Evolutionary conservation across 2,888 invertebrate genomes (phyloP).

Genomic region (Platycheirus rosarum): DNA sequence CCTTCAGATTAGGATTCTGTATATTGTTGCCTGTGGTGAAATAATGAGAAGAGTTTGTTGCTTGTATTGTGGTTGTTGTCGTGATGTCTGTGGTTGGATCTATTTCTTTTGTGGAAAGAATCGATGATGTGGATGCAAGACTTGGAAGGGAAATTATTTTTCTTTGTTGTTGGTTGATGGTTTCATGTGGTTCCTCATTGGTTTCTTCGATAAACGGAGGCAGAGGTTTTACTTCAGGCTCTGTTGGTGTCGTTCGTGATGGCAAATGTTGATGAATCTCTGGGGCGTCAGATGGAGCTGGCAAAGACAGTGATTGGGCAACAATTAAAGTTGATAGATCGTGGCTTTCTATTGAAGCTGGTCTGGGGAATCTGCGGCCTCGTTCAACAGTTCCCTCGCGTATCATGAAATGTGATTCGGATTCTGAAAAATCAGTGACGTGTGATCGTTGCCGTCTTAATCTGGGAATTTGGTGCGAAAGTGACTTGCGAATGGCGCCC

Average conservation of each 20-base stretch:
- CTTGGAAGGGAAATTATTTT: conserved; percentile 17
- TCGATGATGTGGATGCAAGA: conserved; percentile 35
- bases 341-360: conserved; percentile 67
- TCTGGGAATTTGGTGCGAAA: conserved; percentile 61
- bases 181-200: conserved; percentile 46
- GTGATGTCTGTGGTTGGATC: conserved; percentile 56
- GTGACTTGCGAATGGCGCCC: conserved; percentile 76
- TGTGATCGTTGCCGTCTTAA: conserved; percentile 65
- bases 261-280: conserved; percentile 23
- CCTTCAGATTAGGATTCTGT: conserved; percentile 74
- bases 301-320: conserved; percentile 56
- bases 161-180: conserved; percentile 35
- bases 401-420: conserved; percentile 77
- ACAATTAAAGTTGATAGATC: conserved; percentile 40
- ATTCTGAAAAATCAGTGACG: conserved; percentile 65
- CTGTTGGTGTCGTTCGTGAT: conserved; percentile 57
- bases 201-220: conserved; percentile 49
- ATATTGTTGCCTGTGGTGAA: conserved; percentile 74
- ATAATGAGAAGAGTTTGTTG: conserved; percentile 32
- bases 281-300: conserved; percentile 44
- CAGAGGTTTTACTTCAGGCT: conserved; percentile 45
- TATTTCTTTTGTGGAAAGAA: background rate
- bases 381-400: conserved; percentile 77
- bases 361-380: conserved; percentile 80
- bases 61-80: conserved; percentile 45